Evolutionary conservation across 1,140 invertebrate genomes (phyloP).

Genomic region (Papilio polyxenes): DNA sequence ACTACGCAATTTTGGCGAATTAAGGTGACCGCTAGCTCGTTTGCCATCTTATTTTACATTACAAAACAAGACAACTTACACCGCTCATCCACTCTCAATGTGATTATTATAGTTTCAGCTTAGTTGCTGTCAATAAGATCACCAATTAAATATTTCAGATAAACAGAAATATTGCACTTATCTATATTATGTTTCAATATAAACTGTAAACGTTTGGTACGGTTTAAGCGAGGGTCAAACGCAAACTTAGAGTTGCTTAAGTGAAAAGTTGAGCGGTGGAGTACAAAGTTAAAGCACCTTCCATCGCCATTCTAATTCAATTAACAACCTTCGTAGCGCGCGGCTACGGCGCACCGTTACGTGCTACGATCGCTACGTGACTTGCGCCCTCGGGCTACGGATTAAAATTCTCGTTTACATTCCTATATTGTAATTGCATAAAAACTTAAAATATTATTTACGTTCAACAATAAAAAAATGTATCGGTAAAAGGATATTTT

Average conservation of each 20-base stretch:
- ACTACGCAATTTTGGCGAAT: too few relatives aligned
- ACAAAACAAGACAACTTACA: too few relatives aligned
- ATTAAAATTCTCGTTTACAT: slow-evolving; percentile 6
- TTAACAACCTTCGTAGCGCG: slow-evolving; percentile 64
- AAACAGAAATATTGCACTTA: neutral
- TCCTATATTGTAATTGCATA: neutral
- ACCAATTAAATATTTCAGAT: neutral
- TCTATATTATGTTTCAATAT: neutral
- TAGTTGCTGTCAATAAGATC: neutral
- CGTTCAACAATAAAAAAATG: neutral
- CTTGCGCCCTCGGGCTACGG: neutral
- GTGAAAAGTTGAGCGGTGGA: slow-evolving; percentile 59
- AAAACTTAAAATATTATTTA: neutral
- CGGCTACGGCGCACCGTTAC: slow-evolving; percentile 46
- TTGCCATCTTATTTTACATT: too few relatives aligned
- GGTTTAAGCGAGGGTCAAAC: slow-evolving; percentile 50
- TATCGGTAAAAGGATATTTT: neutral
- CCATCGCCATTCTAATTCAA: slow-evolving; percentile 57
- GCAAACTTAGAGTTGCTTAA: slow-evolving; percentile 53
- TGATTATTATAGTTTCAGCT: neutral
- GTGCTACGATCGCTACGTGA: slow-evolving; percentile 46
- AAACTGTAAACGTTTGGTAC: slow-evolving; percentile 24
- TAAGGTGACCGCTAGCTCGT: too few relatives aligned
- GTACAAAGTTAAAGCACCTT: slow-evolving; percentile 60
- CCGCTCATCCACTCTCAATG: too few relatives aligned